Conservation (phyloP, 1,140 invertebrate genomes). For the Patella vulgata region DNA sequence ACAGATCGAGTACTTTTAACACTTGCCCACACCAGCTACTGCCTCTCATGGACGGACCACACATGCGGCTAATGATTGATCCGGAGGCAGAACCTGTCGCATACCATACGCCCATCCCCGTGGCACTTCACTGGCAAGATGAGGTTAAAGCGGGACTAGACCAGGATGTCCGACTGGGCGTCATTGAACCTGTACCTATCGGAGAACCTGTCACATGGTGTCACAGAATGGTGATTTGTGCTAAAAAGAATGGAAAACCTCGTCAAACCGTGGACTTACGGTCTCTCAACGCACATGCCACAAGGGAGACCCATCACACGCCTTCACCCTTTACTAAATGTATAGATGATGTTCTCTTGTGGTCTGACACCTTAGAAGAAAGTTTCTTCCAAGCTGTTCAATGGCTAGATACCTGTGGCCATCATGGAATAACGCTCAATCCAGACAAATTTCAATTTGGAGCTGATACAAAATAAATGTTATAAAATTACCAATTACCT, state of each 20-base stretch:
- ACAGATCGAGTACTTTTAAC: conserved; percentile 43
- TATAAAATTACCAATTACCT: too few species aligned
- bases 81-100: conserved; percentile 15
- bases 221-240: conserved; percentile 36
- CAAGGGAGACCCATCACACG: conserved; percentile 1
- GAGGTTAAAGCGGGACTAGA: conserved; percentile 33
- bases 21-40: conserved; percentile 39
- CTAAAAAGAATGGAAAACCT: conserved; percentile 34
- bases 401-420: conserved; percentile 37
- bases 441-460: conserved; percentile 45
- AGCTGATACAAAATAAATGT: too few species aligned
- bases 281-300: background rate
- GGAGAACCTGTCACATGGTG: conserved; percentile 37
- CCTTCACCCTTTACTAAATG: conserved; percentile 27
- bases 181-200: background rate
- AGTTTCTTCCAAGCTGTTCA: conserved; percentile 24
- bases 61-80: conserved; percentile 28
- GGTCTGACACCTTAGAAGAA: conserved; percentile 29
- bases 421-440: conserved; percentile 44
- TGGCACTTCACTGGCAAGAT: conserved; percentile 30
- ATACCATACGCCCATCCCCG: conserved; percentile 19
- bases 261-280: conserved; percentile 31
- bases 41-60: conserved; percentile 30
- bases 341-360: conserved; percentile 38
- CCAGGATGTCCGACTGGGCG: background rate